These are phyloP conservation scores for Camelus bactrianus DNA, from an alignment of 2,113 vertebrate species.

Conservation along the genomic window DNA sequence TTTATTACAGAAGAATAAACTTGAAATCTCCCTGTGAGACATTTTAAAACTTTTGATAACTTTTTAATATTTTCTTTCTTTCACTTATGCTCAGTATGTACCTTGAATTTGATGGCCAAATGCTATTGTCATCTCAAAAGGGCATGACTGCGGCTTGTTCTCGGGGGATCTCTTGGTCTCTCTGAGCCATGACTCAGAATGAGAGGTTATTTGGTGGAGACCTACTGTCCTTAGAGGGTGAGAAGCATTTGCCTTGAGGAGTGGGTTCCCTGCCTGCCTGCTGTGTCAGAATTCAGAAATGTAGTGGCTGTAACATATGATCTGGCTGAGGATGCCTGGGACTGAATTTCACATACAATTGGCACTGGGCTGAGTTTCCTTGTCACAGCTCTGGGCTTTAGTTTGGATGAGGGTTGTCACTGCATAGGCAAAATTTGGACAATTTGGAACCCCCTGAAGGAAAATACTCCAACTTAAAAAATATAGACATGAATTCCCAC, in stretches of 20 bases:
- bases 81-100: not conserved
- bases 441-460: not conserved
- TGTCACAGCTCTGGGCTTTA: not conserved
- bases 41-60: not conserved
- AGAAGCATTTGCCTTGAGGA: not conserved
- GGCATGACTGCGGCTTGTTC: not conserved
- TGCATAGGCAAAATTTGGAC: not conserved
- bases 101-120: not conserved
- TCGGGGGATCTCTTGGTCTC: not conserved
- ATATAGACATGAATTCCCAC: not conserved
- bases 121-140: not conserved
- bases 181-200: not conserved
- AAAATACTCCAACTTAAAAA: slow-evolving; percentile 10
- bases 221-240: not conserved
- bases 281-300: not conserved
- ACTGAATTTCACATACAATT: not conserved
- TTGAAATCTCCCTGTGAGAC: not conserved
- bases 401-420: not conserved
- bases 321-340: not conserved
- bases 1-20: not conserved
- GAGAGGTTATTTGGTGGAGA: not conserved
- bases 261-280: not conserved
- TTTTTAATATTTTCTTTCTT: slow-evolving; percentile 36
- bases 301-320: not conserved
- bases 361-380: not conserved